phyloP scores from a whole-genome alignment of 2,113 vertebrate species.

The Ophiodon elongatus region DNA sequence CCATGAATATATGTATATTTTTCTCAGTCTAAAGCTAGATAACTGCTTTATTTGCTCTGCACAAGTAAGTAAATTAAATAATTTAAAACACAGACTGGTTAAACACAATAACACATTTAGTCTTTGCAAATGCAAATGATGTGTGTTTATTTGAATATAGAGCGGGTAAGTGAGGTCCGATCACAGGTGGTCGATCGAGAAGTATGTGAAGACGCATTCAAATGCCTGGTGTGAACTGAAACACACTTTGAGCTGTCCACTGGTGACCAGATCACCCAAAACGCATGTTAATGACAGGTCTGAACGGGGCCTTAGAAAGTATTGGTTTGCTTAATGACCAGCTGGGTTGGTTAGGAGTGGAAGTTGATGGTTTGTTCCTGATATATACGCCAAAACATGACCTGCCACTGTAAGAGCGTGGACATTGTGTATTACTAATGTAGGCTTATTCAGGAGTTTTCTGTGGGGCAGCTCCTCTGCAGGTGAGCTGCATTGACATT shows the following conservation, averaged over 20 bases:
- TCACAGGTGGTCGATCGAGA: no score
- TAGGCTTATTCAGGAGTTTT: background rate
- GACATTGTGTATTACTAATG: background rate
- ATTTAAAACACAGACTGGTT: background rate
- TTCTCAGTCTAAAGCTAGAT: background rate
- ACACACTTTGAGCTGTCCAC: no score
- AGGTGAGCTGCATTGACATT: background rate
- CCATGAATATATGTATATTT: background rate
- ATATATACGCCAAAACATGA: background rate
- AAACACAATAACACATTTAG: background rate
- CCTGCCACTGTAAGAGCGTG: no score
- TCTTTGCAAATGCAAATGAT: background rate
- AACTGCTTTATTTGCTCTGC: background rate
- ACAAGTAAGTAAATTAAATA: background rate
- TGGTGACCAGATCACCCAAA: no score
- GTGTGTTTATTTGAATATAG: background rate
- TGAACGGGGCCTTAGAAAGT: no score
- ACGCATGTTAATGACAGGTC: no score
- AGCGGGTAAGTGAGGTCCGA: background rate
- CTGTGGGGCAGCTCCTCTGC: background rate
- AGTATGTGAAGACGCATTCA: no score
- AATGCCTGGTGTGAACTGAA: no score
- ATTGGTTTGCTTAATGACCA: no score
- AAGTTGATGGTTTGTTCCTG: no score
- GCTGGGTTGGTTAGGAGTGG: no score